These are phyloP conservation scores for Stenchaetothrips biformis DNA, from an alignment of 2,888 invertebrate genomes.

Conservation along the genomic window DNA sequence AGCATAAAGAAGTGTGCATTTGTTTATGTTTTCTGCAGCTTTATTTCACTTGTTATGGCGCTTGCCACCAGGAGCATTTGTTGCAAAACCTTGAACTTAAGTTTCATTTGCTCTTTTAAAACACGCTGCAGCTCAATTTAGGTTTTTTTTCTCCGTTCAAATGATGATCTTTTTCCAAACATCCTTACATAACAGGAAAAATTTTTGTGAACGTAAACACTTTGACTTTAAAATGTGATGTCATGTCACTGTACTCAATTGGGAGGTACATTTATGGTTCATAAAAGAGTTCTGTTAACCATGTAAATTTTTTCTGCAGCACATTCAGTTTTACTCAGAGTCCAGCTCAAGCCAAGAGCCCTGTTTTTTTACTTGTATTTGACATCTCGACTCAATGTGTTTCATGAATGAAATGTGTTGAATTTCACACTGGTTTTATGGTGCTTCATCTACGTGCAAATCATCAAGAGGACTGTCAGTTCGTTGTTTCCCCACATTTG, in stretches of 20 bases:
- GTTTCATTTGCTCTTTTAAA: too few species aligned
- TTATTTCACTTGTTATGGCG: too few species aligned
- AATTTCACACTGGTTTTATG: not conserved
- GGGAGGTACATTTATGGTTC: conserved; percentile 31
- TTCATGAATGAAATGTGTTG: conserved; percentile 3
- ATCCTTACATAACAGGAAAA: too few species aligned
- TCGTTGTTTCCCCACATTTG: not conserved
- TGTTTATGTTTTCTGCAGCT: too few species aligned
- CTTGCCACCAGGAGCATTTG: too few species aligned
- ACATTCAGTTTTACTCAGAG: not conserved
- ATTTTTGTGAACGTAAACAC: too few species aligned
- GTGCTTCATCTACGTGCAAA: not conserved
- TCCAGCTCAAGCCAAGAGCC: not conserved
- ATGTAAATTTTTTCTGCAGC: conserved; percentile 47
- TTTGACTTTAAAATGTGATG: too few species aligned
- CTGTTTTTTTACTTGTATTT: not conserved
- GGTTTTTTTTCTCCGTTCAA: too few species aligned
- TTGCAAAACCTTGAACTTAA: too few species aligned
- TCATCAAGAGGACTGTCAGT: conserved; percentile 7
- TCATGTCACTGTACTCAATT: conserved; percentile 43
- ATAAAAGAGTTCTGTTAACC: conserved; percentile 33
- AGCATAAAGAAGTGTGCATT: too few species aligned
- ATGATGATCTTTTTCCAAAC: too few species aligned
- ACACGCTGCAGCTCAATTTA: too few species aligned
- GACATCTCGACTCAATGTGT: not conserved